These are phyloP conservation scores for Eupithecia tripunctaria DNA, from an alignment of 2,888 invertebrate genomes.

Conservation along the genomic window DNA sequence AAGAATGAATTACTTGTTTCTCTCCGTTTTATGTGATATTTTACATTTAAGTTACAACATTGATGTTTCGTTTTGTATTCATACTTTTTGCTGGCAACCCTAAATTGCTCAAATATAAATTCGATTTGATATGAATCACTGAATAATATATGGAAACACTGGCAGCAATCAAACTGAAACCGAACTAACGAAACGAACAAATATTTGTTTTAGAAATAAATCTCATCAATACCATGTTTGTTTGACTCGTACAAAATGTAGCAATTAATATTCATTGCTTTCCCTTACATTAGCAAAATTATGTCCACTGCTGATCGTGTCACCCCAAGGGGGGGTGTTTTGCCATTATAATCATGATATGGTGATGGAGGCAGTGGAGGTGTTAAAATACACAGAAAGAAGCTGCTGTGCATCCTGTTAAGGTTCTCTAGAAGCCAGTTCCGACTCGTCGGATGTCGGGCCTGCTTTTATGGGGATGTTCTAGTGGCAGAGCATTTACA, in stretches of 20 bases:
- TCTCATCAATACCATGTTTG: not conserved
- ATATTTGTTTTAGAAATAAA: constrained; percentile 3
- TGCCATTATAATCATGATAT: not conserved
- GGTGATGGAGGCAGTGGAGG: no score
- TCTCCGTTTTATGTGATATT: not conserved
- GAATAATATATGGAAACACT: not conserved
- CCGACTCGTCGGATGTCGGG: no score
- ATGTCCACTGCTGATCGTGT: not conserved
- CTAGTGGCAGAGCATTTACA: no score
- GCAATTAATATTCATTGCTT: not conserved
- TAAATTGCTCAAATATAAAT: not conserved
- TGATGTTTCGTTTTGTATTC: not conserved
- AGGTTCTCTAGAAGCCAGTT: no score
- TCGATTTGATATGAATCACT: not conserved
- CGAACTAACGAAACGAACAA: not conserved
- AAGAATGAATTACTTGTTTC: no score
- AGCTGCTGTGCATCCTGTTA: no score
- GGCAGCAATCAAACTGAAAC: not conserved
- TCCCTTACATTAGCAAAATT: not conserved
- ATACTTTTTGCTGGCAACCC: not conserved
- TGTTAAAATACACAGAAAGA: no score
- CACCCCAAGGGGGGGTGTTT: not conserved
- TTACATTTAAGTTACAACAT: not conserved
- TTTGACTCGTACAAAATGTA: not conserved
- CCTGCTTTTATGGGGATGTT: no score